Base-by-base conservation (phyloP, 2,113 vertebrate genomes). In the Bostrychus sinensis region DNA sequence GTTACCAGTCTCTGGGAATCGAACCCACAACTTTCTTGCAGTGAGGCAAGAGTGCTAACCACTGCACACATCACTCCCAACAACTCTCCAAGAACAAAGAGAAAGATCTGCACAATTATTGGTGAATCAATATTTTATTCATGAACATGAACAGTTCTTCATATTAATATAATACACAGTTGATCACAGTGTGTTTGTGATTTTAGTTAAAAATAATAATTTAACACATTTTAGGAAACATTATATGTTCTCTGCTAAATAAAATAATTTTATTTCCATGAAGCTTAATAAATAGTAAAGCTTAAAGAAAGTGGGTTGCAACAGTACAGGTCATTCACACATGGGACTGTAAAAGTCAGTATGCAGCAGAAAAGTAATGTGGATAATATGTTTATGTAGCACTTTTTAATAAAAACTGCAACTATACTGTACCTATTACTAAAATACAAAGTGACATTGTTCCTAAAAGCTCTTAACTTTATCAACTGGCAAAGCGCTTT, bases 261-360 rank as follows among this genome's bases (percentile, higher is more conserved):
- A 38, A 38, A 13, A 13, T 38, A 38, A 4, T 38, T 38, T 38
- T 4, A 13, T 4, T 4, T 1, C 37, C 10, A 13, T 11, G 9
- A 45, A 10, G 3, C 20, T 46, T 23, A 75, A 83, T 81, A 83
- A 77, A 75, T 67, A 83, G 70, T 66, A 46, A 71, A 58, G 66
- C 70, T 9, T 2, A 12, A 22, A 12, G 12, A 23, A 1, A 23
- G 19, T 46, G 30, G 5, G 20, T 45, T 45, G 43, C 12, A 22
- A 23, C 19, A 22, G 19, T 13, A 5, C 11, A 23, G 3, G 20
- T 46, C 43, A 23, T 22, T 23, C 20, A 46, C 17, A 43, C 37
- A 13, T 38, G n/a, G n/a, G n/a, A n/a, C n/a, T n/a, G n/a, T n/a
- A n/a, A n/a, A n/a, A n/a, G n/a, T n/a, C n/a, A n/a, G n/a, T n/a